A percentile compares a stretch with the other conserved stretches of the same genome.
Conservation (phyloP, 1,140 invertebrate species). For the Diorhabda sublineata region DNA sequence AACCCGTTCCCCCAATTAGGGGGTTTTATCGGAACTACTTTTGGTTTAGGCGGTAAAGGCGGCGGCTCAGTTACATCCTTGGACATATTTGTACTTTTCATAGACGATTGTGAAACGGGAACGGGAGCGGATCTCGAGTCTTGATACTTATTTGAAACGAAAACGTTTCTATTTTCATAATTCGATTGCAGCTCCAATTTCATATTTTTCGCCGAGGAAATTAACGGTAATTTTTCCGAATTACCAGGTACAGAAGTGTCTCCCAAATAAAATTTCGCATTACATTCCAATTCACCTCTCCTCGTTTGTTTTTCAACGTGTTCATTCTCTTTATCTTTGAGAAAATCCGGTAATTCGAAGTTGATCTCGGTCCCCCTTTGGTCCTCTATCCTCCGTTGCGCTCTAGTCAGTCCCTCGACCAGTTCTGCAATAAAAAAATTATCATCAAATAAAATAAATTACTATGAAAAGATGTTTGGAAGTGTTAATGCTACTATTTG, state of each 20-base stretch:
- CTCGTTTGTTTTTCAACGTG: conserved; percentile 17
- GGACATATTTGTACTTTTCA: conserved; percentile 35
- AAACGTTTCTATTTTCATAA: conserved; percentile 33
- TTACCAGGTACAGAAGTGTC: neutral
- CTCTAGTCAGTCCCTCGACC: conserved; percentile 72
- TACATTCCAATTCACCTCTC: conserved; percentile 3
- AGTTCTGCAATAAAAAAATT: conserved; percentile 37
- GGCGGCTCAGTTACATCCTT: conserved; percentile 47
- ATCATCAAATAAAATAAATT: no score
- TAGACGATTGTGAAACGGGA: conserved; percentile 28
- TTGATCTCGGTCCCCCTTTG: conserved; percentile 79
- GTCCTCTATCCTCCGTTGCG: conserved; percentile 73
- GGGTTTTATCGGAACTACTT: conserved; percentile 55
- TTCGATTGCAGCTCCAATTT: conserved; percentile 14
- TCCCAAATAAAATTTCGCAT: conserved; percentile 10
- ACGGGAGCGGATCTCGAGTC: conserved; percentile 11
- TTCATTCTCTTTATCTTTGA: conserved; percentile 58
- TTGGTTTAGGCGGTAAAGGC: conserved; percentile 56
- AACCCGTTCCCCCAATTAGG: conserved; percentile 52
- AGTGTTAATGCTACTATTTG: neutral
- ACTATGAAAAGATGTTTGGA: no score
- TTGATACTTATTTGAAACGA: neutral
- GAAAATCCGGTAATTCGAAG: conserved; percentile 74
- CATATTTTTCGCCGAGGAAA: conserved; percentile 12
- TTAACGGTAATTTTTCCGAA: neutral